Evolutionary conservation across 2,797 vertebrate genomes (phyloP).

Genomic region (Darevskia nairensis): DNA sequence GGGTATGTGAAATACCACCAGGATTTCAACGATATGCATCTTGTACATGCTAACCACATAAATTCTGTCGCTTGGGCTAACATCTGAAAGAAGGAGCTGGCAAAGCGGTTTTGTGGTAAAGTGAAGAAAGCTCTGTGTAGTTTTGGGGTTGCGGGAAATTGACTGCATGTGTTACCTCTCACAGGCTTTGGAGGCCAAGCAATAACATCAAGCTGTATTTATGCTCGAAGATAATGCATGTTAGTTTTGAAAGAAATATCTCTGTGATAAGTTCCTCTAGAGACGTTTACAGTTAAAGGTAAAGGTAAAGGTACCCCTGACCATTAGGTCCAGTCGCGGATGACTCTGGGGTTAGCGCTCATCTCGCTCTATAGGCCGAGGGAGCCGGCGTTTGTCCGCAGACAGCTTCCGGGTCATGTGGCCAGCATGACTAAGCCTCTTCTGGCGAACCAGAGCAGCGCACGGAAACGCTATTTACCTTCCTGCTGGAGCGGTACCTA

Average conservation of each 20-base stretch:
- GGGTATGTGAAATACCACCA: slow-evolving; percentile 2
- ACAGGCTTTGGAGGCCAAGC: not conserved
- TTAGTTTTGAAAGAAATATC: not conserved
- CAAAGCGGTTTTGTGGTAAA: not conserved
- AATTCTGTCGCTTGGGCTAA: not conserved
- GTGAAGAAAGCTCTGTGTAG: not conserved
- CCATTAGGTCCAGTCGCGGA: too few species aligned
- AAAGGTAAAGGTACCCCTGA: too few species aligned
- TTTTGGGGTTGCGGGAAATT: not conserved
- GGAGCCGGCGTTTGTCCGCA: too few species aligned
- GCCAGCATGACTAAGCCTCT: too few species aligned
- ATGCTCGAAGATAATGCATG: not conserved
- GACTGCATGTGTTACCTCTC: not conserved
- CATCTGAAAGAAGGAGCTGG: not conserved
- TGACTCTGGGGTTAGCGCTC: too few species aligned
- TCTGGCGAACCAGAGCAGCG: too few species aligned
- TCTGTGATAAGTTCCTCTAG: not conserved
- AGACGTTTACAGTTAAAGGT: not conserved
- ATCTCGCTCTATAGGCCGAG: too few species aligned
- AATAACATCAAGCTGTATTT: not conserved
- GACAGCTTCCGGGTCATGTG: too few species aligned
- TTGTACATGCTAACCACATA: not conserved
- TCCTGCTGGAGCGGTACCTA: too few species aligned
- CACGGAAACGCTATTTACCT: too few species aligned
- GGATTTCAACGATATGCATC: slow-evolving; percentile 1